Evolutionary conservation across 2,797 vertebrate genomes (phyloP), one percentile per base, ranked within the genome.

Genomic region (Mionectes olivaceus): DNA sequence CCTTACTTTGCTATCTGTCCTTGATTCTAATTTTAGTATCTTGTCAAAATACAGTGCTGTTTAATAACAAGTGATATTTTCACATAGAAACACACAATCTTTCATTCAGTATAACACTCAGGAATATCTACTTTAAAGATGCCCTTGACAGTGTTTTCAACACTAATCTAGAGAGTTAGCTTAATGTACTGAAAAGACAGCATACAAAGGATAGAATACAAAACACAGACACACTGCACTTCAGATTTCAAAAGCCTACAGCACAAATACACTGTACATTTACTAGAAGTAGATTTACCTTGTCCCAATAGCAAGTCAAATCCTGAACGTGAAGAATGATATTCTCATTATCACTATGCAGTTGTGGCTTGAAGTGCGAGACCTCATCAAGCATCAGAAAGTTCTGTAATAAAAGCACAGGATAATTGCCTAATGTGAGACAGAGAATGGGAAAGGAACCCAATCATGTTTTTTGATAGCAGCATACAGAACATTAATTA

Each of bases 311-410:
- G 94, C 99, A 99, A 56, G 98, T 98, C 73, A 99, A 95, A 95
- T 99, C 98, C 87, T 99, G 98, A 77, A 99, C 96, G 37, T 98
- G 97, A 84, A 99, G 98, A 37, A 98, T 92, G 8, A 70, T 91
- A 81, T 98, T 98, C 75, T 97, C 98, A 30, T 96, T 97, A 76
- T 59, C 96, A 53, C 95, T 89, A 28, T 97, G 94, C 57, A 96
- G 90, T 4, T 96, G 96, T 17, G 95, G 84, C 39, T 84, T 87
- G 23, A 94, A 96, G 87, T 96, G 96, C 13, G 95, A 96, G 83
- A 99, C 96, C 93, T 99, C 99, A 96, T 99, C 99, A 81, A 99
- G 98, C 44, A 99, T 95, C 78, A 99, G 98, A 94, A 99, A 99
- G 74, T 97, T 98, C 99, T 99, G 76, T 27, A 86, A 73, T 23